These are phyloP conservation scores for Cavia porcellus DNA, from an alignment of 2,113 vertebrate genomes.

Conservation along the genomic window DNA sequence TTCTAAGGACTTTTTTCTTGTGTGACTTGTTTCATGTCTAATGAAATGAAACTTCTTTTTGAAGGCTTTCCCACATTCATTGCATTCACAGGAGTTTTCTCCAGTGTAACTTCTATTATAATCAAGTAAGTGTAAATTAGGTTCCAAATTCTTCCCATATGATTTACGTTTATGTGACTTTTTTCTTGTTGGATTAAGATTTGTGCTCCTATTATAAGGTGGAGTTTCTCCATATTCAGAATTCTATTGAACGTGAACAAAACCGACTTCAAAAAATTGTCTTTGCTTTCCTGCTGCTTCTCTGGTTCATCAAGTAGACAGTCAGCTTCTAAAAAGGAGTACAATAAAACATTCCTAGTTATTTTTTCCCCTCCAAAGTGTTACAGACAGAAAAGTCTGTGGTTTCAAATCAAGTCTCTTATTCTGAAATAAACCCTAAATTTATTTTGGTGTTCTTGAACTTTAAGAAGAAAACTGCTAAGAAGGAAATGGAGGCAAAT, in stretches of 20 bases:
- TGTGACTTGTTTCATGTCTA: constrained; percentile 72
- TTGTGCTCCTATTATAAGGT: constrained; percentile 47
- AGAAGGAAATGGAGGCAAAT: constrained; percentile 11
- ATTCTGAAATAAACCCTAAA: constrained; percentile 18
- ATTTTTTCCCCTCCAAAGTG: constrained; percentile 24
- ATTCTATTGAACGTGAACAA: constrained; percentile 61
- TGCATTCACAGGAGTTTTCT: constrained; percentile 61
- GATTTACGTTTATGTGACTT: constrained; percentile 47
- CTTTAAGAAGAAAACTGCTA: constrained; percentile 54
- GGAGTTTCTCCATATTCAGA: constrained; percentile 43
- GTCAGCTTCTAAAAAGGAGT: constrained; percentile 66
- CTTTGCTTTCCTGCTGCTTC: constrained; percentile 56
- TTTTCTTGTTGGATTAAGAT: constrained; percentile 54
- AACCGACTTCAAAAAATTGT: constrained; percentile 67
- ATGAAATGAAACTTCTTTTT: constrained; percentile 72
- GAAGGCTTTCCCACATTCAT: constrained; percentile 60
- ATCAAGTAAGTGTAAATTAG: constrained; percentile 63
- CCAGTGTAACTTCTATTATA: constrained; percentile 41
- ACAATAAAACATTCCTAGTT: constrained; percentile 66
- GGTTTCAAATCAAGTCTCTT: constrained; percentile 55
- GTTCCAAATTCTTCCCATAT: constrained; percentile 50
- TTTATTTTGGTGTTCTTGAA: constrained; percentile 31
- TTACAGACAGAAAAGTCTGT: background rate
- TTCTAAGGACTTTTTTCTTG: constrained; percentile 65
- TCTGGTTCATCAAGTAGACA: constrained; percentile 59